Percentiles rank a stretch among this genome's conserved stretches.
Conservation (phyloP, 23 tunicate species). For the Clavelina lepadiformis region DNA sequence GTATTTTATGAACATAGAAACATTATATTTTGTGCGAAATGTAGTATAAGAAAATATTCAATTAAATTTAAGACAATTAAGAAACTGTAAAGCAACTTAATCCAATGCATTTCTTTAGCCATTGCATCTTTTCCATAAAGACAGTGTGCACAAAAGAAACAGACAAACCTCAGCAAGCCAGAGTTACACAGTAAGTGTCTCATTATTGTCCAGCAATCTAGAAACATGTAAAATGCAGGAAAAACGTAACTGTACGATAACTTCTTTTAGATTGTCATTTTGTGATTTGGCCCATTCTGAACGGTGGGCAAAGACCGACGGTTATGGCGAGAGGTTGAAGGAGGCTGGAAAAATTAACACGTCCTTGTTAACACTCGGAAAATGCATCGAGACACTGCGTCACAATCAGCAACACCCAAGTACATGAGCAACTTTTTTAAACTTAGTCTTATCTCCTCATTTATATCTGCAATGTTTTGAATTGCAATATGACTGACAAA, state of each 20-base stretch:
- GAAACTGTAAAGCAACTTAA: no score
- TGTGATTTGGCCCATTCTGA: constrained; percentile 92
- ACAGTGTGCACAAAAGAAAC: constrained; percentile 37
- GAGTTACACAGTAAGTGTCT: constrained; percentile 61
- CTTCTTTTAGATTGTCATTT: constrained; percentile 49
- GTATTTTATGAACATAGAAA: no score
- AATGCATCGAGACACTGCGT: constrained; percentile 70
- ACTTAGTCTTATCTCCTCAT: no score
- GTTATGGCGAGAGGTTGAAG: constrained; percentile 50
- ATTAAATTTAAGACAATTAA: no score
- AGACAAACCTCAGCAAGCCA: constrained; percentile 13
- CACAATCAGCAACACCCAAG: constrained; percentile 56
- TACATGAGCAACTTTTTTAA: no score
- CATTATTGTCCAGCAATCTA: no score
- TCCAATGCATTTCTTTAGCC: constrained; percentile 44
- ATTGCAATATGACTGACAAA: no score
- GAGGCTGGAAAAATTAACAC: constrained; percentile 84
- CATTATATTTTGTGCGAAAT: no score
- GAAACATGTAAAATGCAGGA: no score
- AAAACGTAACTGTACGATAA: no score
- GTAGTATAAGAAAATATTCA: no score
- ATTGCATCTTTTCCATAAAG: constrained; percentile 83
- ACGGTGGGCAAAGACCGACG: constrained; percentile 53
- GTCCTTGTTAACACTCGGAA: constrained; percentile 75
- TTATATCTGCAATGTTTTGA: no score